Evolutionary conservation across 1,140 invertebrate species (phyloP).

Genomic region (Megalopta genalis): DNA sequence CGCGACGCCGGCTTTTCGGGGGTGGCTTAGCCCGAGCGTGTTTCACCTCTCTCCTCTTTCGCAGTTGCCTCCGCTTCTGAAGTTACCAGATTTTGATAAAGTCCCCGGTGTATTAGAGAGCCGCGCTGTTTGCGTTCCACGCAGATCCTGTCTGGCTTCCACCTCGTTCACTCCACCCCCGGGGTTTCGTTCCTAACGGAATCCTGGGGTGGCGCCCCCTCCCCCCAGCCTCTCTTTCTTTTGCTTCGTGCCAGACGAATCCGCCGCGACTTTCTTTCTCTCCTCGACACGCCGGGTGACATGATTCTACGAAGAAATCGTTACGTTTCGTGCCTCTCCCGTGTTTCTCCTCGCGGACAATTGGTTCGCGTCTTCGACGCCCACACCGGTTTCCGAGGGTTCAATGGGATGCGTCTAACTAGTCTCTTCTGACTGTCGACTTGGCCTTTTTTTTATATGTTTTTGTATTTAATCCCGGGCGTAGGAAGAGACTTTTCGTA

Average conservation of each 20-base stretch:
- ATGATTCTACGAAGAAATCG: constrained; percentile 1
- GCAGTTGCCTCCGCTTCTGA: constrained; percentile 61
- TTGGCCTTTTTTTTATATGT: too few relatives aligned
- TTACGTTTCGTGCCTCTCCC: not conserved
- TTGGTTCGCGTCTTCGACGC: not conserved
- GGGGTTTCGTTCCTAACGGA: constrained; percentile 42
- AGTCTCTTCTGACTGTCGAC: too few relatives aligned
- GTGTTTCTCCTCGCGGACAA: not conserved
- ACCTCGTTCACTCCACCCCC: constrained; percentile 42
- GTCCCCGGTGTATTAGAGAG: constrained; percentile 68
- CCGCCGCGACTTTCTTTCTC: constrained; percentile 1
- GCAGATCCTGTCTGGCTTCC: constrained; percentile 63
- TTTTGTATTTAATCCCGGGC: too few relatives aligned
- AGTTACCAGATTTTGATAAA: constrained; percentile 76
- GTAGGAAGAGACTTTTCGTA: too few relatives aligned
- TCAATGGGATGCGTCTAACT: too few relatives aligned
- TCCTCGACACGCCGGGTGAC: constrained; percentile 18
- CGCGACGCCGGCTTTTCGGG: constrained; percentile 64
- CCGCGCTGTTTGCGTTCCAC: constrained; percentile 67
- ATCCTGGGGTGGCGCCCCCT: constrained; percentile 48
- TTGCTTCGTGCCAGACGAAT: constrained; percentile 28
- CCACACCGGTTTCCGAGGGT: not conserved
- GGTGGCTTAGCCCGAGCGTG: constrained; percentile 62
- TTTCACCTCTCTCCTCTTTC: constrained; percentile 55
- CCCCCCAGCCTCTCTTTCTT: constrained; percentile 32